These are phyloP conservation scores for Odocoileus virginianus DNA, from an alignment of 2,113 vertebrate genomes.

Conservation along the genomic window DNA sequence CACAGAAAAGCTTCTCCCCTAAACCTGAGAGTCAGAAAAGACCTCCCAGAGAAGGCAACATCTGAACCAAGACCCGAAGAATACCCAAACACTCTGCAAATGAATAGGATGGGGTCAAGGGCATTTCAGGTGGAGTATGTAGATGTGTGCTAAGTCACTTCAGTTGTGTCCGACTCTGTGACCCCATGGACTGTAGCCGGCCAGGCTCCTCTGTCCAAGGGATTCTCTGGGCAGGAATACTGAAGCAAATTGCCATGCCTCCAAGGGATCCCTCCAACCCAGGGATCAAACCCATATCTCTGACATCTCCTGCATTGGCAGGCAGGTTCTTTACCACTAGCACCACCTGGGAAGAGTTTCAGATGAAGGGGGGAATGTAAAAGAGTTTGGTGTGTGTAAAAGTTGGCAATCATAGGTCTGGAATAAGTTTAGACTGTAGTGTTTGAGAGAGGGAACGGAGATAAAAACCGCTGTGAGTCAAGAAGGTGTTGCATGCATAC, in stretches of 20 bases:
- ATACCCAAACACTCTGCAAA: neutral
- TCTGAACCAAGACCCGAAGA: neutral
- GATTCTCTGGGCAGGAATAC: neutral
- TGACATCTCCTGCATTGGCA: rapidly evolving
- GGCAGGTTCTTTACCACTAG: neutral
- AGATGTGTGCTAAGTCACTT: neutral
- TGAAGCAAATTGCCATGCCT: neutral
- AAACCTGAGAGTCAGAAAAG: neutral
- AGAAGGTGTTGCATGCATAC: neutral
- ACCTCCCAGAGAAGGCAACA: neutral
- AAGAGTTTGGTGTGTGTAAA: neutral
- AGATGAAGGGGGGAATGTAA: neutral
- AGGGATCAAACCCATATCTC: neutral
- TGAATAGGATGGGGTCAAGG: neutral
- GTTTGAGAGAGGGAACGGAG: neutral
- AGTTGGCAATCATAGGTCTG: neutral
- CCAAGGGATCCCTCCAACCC: neutral
- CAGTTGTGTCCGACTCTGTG: neutral
- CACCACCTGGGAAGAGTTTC: neutral
- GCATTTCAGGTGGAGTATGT: neutral
- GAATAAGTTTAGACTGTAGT: neutral
- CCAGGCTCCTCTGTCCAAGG: neutral
- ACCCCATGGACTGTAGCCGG: neutral
- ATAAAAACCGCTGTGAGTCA: neutral
- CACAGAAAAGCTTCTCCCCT: neutral